Evolutionary conservation across 2,113 vertebrate genomes (phyloP), one percentile per base, ranked within the genome.

Genomic region (Bufo bufo): DNA sequence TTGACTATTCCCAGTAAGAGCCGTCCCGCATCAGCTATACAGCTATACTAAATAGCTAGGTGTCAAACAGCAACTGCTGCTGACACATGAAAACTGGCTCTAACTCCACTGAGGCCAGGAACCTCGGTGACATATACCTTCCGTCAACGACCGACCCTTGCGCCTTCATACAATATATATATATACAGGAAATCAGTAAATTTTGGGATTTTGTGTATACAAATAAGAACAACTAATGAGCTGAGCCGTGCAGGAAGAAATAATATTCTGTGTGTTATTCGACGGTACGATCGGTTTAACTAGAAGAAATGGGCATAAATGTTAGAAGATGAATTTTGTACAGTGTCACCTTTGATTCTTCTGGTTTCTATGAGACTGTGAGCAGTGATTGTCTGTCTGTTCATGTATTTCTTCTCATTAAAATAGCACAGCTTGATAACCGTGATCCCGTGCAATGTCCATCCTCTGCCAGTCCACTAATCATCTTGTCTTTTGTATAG

Each of bases 351-450:
- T 84, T 69, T 84, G 82, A 49, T 71, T 84, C 54, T 17, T 33
- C 20, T 19, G 49, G 2, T 12, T 69, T 85, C 23, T 58, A 58
- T 69, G 49, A 71, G 63, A 71, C 43, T 33, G 19, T 14, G 50
- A 66, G 63, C 82, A 84, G 82, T 13, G 82, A 71, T 43, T 66
- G 82, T 65, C 81, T 83, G 61, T 66, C 81, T 84, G 13, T 71
- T 84, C 82, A 69, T 84, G 82, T 69, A 23, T 63, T 84, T 14
- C 58, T 23, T 84, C 59, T 84, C 63, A 71, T 84, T 71, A 84
- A 69, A 71, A 54, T 17, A 84, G 63, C 82, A 52, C 82, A 69
- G 63, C 82, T 54, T 84, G 63, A 84, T 69, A 23, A 16, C 82
- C 5, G n/a, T 49, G 20, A 52, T 54, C 4, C 49, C 8, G 33